A percentile compares a stretch with the other conserved stretches of the same genome.
Conservation (phyloP, 2,888 invertebrate genomes). For the Podabrus alpinus region DNA sequence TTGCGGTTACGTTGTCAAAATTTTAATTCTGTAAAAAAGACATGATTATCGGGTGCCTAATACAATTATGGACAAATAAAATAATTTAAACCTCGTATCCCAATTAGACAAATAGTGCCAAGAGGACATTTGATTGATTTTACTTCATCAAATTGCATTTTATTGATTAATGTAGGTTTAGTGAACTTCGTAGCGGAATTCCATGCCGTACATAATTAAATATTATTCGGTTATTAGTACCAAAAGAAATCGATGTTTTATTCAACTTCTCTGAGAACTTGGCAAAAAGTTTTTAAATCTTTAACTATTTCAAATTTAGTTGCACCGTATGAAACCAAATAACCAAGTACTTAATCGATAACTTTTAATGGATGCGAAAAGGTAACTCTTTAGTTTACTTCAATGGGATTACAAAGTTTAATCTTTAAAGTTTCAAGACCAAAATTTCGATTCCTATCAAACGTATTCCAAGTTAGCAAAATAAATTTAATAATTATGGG, state of each 20-base stretch:
- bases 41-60: no score
- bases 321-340: no score
- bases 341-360: no score
- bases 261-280: neutral
- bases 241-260: neutral
- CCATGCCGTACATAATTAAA: neutral
- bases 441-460: no score
- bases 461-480: no score
- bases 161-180: neutral
- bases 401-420: no score
- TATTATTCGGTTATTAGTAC: neutral
- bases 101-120: neutral
- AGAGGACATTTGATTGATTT: neutral
- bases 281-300: no score
- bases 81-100: neutral
- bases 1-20: neutral
- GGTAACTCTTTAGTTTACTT: no score
- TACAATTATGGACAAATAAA: neutral
- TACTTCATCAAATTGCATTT: neutral
- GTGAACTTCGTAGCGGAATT: neutral
- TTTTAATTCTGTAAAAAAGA: neutral
- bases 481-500: no score
- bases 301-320: no score
- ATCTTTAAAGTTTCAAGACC: no score
- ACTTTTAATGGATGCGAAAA: no score